These are phyloP conservation scores for Scaptomyza reducta DNA, from an alignment of 2,888 invertebrate genomes.

Conservation along the genomic window DNA sequence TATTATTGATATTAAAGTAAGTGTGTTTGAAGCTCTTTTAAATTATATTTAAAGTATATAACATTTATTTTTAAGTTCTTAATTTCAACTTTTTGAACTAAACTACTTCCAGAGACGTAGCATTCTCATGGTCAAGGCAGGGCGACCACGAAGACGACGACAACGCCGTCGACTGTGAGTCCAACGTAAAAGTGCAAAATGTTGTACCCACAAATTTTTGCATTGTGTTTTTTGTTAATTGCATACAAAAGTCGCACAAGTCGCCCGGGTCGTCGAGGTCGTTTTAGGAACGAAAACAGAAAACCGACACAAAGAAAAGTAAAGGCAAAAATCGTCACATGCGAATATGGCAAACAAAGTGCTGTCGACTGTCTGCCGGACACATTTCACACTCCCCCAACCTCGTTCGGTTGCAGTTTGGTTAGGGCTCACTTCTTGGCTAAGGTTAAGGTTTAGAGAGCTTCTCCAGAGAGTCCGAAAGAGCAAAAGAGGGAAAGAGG, in stretches of 20 bases:
- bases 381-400: slow-evolving; percentile 26
- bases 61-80: not conserved
- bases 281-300: slow-evolving; percentile 6
- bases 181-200: slow-evolving; percentile 59
- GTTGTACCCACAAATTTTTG: slow-evolving; percentile 59
- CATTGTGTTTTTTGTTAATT: slow-evolving; percentile 63
- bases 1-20: too few relatives aligned
- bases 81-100: not conserved
- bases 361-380: slow-evolving; percentile 19
- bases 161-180: not conserved
- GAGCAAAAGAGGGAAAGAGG: too few relatives aligned
- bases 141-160: not conserved
- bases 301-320: not conserved
- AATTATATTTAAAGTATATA: not conserved
- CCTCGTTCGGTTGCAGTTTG: slow-evolving; percentile 18
- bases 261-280: slow-evolving; percentile 31
- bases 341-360: slow-evolving; percentile 35
- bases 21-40: too few relatives aligned
- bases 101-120: not conserved
- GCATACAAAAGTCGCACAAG: slow-evolving; percentile 49
- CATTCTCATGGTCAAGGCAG: not conserved
- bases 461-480: not conserved
- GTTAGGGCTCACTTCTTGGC: slow-evolving; percentile 23
- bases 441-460: slow-evolving; percentile 65
- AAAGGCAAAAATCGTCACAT: slow-evolving; percentile 51